Base-by-base conservation (phyloP, 2,797 vertebrate genomes). In the Sebastes matsubarae region DNA sequence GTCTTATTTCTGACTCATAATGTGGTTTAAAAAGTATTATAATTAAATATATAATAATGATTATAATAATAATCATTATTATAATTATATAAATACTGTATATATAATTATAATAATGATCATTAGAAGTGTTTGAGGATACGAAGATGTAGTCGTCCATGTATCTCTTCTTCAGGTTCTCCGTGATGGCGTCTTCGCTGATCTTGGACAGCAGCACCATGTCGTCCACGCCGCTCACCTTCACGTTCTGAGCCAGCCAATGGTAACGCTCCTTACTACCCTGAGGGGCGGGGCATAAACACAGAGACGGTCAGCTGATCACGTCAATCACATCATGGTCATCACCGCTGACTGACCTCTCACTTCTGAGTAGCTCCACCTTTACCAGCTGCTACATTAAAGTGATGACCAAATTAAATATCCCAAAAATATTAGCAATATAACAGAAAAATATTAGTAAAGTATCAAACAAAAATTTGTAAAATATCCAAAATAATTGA, bases 171-270 rank as follows among this genome's bases (percentile, higher is more conserved):
- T 96, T 96, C 73, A 97, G 95, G 92, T 97, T 97, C 4, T 97
- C 96, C 0, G 96, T 96, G 77, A 97, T 97, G 93, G 96, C 95
- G 1, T 97, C 96, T 83, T 97, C 97, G 1, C 2, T 96, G 94
- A 97, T 95, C 75, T 97, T 97, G 79, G 95, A 92, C 46, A 97
- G 94, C 18, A 97, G 95, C 2, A 97, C 97, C 97, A 97, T 97
- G 90, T 97, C 96, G 6, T 97, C 97, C 87, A 97, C 96, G 0
- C 97, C 97, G 9, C 96, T 96, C 81, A 96, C 95, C 90, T 96
- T 96, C 67, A 96, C 95, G 14, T 97, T 97, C 91, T 97, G 96
- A 11, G 95, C 95, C 94, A 95, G 96, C 97, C 97, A 97, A 80
- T 97, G 96, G 81, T 96, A 97, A 0, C 90, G 93, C 84, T 97